Evolutionary conservation across 2,113 vertebrate genomes (phyloP).

Genomic region (Odontophorus gujanensis): DNA sequence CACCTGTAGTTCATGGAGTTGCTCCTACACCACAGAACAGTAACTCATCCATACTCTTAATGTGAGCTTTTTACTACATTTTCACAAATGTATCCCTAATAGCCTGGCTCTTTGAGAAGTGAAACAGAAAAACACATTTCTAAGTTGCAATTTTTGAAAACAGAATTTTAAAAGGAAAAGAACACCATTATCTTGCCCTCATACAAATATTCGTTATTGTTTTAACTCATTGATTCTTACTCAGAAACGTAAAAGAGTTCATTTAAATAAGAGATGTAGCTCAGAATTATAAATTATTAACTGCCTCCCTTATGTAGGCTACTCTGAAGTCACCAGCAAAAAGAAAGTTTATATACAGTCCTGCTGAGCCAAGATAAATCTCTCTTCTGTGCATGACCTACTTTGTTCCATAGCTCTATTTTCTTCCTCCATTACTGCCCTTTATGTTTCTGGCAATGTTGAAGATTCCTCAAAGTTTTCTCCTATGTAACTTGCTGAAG

Average conservation of each 20-base stretch:
- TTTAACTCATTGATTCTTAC: neutral
- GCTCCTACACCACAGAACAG: neutral
- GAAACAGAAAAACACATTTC: neutral
- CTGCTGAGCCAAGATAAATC: conserved; percentile 68
- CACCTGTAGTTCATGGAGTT: neutral
- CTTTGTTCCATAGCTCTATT: conserved; percentile 58
- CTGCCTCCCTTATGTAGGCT: conserved; percentile 11
- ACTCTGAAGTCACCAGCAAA: conserved; percentile 47
- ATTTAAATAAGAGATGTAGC: conserved; percentile 13
- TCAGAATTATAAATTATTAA: conserved; percentile 55
- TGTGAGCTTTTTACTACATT: neutral
- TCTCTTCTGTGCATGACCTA: conserved; percentile 46
- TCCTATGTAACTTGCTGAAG: conserved; percentile 57
- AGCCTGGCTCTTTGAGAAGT: neutral
- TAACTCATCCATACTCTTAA: neutral
- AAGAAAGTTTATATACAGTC: conserved; percentile 46
- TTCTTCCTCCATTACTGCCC: conserved; percentile 49
- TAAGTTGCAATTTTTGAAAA: conserved; percentile 4
- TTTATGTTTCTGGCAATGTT: conserved; percentile 70
- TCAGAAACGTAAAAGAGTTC: conserved; percentile 48
- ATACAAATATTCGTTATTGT: conserved; percentile 15
- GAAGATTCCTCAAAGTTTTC: conserved; percentile 73
- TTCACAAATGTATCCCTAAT: neutral
- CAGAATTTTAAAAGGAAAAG: conserved; percentile 7
- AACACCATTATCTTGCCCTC: neutral